These are phyloP conservation scores for Leptoclinus maculatus DNA, from an alignment of 2,797 vertebrate genomes.

Conservation along the genomic window DNA sequence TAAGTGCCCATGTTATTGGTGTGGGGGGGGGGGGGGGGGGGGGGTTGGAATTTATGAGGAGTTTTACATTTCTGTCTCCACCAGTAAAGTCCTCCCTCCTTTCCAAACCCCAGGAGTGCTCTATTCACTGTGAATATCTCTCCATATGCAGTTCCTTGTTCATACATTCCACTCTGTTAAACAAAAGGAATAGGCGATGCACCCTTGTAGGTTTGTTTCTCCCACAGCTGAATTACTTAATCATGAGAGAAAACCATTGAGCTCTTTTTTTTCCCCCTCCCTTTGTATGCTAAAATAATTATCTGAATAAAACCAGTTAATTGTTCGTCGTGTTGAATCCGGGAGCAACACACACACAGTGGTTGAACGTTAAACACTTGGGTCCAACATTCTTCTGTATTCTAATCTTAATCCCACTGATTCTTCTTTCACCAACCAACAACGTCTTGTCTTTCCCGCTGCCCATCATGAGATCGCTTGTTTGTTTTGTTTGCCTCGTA, in stretches of 20 bases:
- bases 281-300: slow-evolving; percentile 45
- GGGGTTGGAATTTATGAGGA: slow-evolving; percentile 57
- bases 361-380: background rate
- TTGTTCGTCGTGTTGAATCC: slow-evolving; percentile 55
- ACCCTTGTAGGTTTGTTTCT: slow-evolving; percentile 52
- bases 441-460: slow-evolving; percentile 1
- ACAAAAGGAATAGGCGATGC: slow-evolving; percentile 72
- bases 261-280: background rate
- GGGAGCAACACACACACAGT: slow-evolving; percentile 21
- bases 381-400: slow-evolving; percentile 13
- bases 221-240: slow-evolving; percentile 66
- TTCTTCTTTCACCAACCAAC: slow-evolving; percentile 27
- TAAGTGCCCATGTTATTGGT: slow-evolving; percentile 74
- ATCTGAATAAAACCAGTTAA: slow-evolving; percentile 48
- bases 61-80: slow-evolving; percentile 61
- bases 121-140: slow-evolving; percentile 68
- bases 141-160: slow-evolving; percentile 56
- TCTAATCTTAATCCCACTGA: slow-evolving; percentile 20
- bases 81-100: slow-evolving; percentile 45
- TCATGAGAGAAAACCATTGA: slow-evolving; percentile 56
- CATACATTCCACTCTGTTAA: slow-evolving; percentile 67
- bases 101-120: slow-evolving; percentile 58
- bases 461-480: slow-evolving; percentile 19
- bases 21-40: slow-evolving; percentile 41
- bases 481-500: slow-evolving; percentile 12